Evolutionary conservation across 2,113 vertebrate species (phyloP).

Genomic region (Blennius ocellaris): DNA sequence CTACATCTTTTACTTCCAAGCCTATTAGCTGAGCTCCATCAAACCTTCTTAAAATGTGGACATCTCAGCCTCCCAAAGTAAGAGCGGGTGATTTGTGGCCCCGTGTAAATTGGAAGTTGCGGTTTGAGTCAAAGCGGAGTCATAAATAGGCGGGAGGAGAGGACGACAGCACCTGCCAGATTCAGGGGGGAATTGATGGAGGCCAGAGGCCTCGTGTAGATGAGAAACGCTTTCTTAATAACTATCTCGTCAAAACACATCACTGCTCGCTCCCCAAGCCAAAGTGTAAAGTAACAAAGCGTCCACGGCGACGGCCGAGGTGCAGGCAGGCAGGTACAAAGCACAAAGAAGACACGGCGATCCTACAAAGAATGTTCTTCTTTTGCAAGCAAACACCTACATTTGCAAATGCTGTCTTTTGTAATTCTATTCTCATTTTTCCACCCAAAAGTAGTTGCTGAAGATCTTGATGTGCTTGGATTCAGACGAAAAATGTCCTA

Average conservation of each 20-base stretch:
- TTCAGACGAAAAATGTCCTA: too few relatives aligned
- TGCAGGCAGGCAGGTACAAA: neutral
- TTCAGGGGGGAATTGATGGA: slow-evolving; percentile 48
- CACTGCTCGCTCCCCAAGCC: slow-evolving; percentile 34
- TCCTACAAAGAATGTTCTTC: neutral
- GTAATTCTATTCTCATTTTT: neutral
- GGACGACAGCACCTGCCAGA: slow-evolving; percentile 53
- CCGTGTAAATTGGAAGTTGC: slow-evolving; percentile 77
- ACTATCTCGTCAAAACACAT: slow-evolving; percentile 71
- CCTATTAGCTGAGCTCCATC: slow-evolving; percentile 46
- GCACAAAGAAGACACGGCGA: neutral
- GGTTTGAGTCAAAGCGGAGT: slow-evolving; percentile 66
- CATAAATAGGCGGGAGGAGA: slow-evolving; percentile 69
- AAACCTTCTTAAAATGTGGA: slow-evolving; percentile 41
- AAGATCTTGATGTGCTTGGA: neutral
- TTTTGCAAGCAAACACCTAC: neutral
- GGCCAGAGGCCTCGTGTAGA: slow-evolving; percentile 47
- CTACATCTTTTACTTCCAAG: slow-evolving; percentile 18
- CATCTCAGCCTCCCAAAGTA: slow-evolving; percentile 41
- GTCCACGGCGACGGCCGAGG: slow-evolving; percentile 4
- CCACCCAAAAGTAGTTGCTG: neutral
- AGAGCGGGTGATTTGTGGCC: slow-evolving; percentile 69
- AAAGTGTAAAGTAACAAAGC: slow-evolving; percentile 37
- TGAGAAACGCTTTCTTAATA: slow-evolving; percentile 69
- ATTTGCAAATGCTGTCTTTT: neutral